phyloP scores from a whole-genome alignment of 2,797 vertebrate species.

The Bradypodion pumilum region DNA sequence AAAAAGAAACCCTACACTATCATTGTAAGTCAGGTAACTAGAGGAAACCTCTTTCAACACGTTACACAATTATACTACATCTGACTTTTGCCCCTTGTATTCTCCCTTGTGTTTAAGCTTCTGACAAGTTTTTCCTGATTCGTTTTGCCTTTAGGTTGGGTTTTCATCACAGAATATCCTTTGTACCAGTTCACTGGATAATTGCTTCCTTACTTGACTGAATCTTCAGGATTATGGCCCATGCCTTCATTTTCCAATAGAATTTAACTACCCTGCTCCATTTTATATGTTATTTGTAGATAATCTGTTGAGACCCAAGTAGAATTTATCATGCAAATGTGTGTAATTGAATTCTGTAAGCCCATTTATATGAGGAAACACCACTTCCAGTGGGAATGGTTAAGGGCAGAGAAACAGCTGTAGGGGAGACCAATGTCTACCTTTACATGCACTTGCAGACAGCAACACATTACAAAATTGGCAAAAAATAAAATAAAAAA shows the following conservation, averaged over 20 bases:
- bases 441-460: not conserved
- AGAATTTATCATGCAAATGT: not conserved
- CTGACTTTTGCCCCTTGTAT: not conserved
- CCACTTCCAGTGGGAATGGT: not conserved
- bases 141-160: slow-evolving; percentile 2
- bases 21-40: not conserved
- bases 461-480: too few relatives aligned
- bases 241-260: not conserved
- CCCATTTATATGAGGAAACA: not conserved
- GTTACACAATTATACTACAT: not conserved
- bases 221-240: not conserved
- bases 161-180: not conserved
- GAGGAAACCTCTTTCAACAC: not conserved
- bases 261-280: not conserved
- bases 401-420: not conserved
- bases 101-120: not conserved
- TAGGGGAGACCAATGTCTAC: not conserved
- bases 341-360: not conserved
- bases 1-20: not conserved
- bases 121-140: slow-evolving; percentile 11
- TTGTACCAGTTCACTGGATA: rapidly evolving
- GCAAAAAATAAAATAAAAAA: too few relatives aligned
- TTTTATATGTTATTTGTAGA: slow-evolving; percentile 9
- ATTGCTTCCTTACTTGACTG: slow-evolving; percentile 19
- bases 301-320: not conserved